phyloP scores from a whole-genome alignment of 2,113 vertebrate genomes.

The Taxidea taxus region DNA sequence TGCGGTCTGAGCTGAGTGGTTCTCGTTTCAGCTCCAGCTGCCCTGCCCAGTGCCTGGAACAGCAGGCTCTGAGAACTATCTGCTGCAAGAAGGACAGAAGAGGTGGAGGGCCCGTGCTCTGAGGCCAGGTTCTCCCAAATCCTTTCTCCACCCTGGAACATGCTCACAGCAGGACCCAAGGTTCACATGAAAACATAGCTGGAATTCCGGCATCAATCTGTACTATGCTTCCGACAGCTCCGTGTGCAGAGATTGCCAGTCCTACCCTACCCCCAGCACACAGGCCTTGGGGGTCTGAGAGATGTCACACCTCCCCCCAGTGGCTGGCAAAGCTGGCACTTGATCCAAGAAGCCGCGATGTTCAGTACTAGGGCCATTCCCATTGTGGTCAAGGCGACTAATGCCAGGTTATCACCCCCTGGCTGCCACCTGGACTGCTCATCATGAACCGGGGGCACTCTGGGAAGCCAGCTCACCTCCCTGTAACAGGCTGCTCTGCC shows the following conservation, averaged over 20 bases:
- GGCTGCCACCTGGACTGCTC: background rate
- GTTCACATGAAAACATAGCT: constrained; percentile 28
- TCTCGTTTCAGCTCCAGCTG: background rate
- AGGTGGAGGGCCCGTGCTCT: background rate
- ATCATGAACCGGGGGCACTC: background rate
- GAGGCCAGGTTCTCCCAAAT: background rate
- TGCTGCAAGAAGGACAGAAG: background rate
- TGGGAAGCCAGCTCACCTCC: background rate
- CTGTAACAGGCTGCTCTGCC: background rate
- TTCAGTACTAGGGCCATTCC: no score
- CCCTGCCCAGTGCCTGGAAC: background rate
- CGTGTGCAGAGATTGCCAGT: background rate
- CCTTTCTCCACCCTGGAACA: background rate
- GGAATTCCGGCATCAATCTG: background rate
- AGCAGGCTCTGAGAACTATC: background rate
- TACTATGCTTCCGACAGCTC: background rate
- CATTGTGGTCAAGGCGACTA: background rate
- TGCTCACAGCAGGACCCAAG: background rate
- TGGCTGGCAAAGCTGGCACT: background rate
- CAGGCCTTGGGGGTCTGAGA: background rate
- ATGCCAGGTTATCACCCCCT: background rate
- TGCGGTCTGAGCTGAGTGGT: background rate
- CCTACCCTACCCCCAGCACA: background rate
- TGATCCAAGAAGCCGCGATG: background rate
- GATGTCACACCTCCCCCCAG: background rate